Base-by-base conservation (phyloP, 2,113 vertebrate species). In the Ancistrus triradiatus region DNA sequence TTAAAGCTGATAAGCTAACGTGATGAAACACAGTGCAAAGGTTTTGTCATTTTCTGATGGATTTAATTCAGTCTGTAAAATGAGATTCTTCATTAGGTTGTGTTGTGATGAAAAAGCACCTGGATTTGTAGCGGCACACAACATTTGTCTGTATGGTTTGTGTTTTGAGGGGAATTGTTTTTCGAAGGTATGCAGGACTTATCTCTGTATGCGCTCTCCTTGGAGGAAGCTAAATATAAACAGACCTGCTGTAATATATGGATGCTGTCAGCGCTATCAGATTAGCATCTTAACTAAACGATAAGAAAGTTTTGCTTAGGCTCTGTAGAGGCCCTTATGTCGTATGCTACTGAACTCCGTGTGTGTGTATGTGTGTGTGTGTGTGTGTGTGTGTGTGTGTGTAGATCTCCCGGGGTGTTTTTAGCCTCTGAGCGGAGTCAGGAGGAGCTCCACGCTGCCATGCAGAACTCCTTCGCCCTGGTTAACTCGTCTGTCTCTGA, bases 401-500 rank as follows among this genome's bases (percentile, higher is more conserved):
- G 8, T 80, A 98, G 95, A 76, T 65, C 79, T 14, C 46, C 82
- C 0, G 96, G 95, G 47, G 92, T 97, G 21, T 90, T 86, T 24
- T 65, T 97, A 68, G 63, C 91, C 1, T 75, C 65, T 1, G 93
- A 92, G 80, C 84, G 91, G 72, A 78, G 87, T 1, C 93, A 89
- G 55, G 80, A 69, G 31, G 89, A 97, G 73, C 88, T 99, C 1
- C 94, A 98, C 0, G 90, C 93, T 0, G 87, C 80, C 7, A 62
- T 95, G 76, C 85, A 73, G 76, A 85, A 70, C 42, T 86, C 90
- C 68, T 91, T 84, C 17, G 91, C 92, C 0, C 60, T 96, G 72
- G 91, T 98, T 50, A 99, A 99, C 85, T 94, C 92, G 80, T 97
- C 95, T 0, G 2, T 84, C 63, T 98, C 94, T 0, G 95, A 99